Evolutionary conservation across 2,888 invertebrate species (phyloP).

Genomic region (Pristionchus exspectatus): DNA sequence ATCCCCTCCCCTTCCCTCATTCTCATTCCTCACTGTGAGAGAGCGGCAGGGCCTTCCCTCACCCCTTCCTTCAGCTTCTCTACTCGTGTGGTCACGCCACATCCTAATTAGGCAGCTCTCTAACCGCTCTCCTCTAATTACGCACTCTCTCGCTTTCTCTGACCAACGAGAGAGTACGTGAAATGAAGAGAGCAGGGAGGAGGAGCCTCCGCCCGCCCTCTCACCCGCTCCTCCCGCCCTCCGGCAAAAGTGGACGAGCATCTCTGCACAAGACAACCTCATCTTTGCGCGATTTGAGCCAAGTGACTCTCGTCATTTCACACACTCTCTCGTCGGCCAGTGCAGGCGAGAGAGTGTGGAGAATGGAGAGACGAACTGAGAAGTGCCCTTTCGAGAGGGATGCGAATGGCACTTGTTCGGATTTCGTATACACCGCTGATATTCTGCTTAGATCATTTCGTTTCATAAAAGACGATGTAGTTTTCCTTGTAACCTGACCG

Average conservation of each 20-base stretch:
- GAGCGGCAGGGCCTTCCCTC: no score
- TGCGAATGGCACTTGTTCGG: background rate
- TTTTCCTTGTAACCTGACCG: no score
- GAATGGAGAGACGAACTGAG: background rate
- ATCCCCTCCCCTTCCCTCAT: no score
- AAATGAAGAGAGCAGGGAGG: background rate
- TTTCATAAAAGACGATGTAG: no score
- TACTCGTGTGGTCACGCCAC: slow-evolving; percentile 39
- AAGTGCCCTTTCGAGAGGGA: background rate
- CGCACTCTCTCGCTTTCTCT: background rate
- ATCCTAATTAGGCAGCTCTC: slow-evolving; percentile 38
- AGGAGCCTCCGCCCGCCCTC: background rate
- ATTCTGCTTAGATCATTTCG: no score
- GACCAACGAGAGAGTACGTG: background rate
- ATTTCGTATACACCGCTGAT: background rate
- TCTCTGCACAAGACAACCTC: slow-evolving; percentile 40
- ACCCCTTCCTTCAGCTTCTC: no score
- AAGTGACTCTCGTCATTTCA: background rate
- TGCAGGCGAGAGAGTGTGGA: background rate
- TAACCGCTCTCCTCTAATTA: background rate
- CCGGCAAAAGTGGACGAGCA: background rate
- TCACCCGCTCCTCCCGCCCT: background rate
- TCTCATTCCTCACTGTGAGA: no score
- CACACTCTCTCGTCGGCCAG: background rate
- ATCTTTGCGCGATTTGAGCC: background rate